Evolutionary conservation across 2,113 vertebrate species (phyloP).

Genomic region (Symphodus melops): DNA sequence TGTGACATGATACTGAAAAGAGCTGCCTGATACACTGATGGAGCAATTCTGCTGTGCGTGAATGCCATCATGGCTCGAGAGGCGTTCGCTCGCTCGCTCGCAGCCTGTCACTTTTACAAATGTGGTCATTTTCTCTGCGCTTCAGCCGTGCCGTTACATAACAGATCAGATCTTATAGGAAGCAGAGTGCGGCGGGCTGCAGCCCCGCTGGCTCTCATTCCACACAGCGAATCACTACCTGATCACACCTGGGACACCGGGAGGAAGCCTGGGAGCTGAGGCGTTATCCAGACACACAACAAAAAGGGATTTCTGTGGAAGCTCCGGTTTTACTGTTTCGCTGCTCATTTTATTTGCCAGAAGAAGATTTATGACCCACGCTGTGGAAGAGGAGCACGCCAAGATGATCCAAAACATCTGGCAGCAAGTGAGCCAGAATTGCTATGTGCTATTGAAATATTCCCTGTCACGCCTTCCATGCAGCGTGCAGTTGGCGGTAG

Average conservation of each 20-base stretch:
- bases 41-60: neutral
- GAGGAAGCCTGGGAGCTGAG: neutral
- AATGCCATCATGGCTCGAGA: neutral
- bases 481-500: no score
- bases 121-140: constrained; percentile 21
- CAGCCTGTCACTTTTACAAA: constrained; percentile 1
- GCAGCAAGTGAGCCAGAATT: no score
- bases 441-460: no score
- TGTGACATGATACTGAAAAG: constrained; percentile 12
- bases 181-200: constrained; percentile 8
- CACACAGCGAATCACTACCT: neutral
- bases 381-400: no score
- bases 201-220: constrained; percentile 14
- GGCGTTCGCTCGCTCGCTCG: neutral
- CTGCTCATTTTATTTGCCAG: no score
- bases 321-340: neutral
- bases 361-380: no score
- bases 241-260: constrained; percentile 20
- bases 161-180: neutral
- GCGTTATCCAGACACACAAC: neutral
- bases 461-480: no score
- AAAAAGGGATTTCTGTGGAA: neutral
- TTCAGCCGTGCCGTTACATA: constrained; percentile 9
- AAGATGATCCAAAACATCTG: no score
- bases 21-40: neutral